Base-by-base conservation (phyloP, 1,140 invertebrate species). In the Papilio aristodemus region DNA sequence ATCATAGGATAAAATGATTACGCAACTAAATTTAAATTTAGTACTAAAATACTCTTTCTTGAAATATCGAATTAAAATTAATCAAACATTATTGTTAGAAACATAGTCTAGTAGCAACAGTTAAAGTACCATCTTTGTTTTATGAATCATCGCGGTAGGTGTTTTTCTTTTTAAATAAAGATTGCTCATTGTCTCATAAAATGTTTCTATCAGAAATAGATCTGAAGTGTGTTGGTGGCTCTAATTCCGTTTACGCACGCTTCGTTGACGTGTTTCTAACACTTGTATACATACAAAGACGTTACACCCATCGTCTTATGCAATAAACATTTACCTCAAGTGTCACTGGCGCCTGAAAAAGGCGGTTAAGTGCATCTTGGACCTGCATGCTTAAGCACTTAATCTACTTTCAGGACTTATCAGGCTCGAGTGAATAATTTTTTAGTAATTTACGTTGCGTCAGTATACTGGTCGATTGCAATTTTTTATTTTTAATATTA, bases 401-500 rank as follows among this genome's bases (percentile, higher is more conserved):
- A 36, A 19, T 60, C 59, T 38, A 60, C 38, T 60, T 60, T 60
- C 59, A 39, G 59, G 59, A 60, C 14, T 60, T 60, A 11, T 60
- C 46, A 54, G 17, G 46, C 19, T 19, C 9, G 7, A 22, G 17
- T 8, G 14, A 46, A 46, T 46, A 46, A n/a, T n/a, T 22, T 46
- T 43, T 10, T 19, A 17, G 17, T 19, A 19, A 46, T n/a, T n/a
- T n/a, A n/a, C n/a, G n/a, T n/a, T n/a, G n/a, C n/a, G n/a, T n/a
- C n/a, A n/a, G n/a, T n/a, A n/a, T n/a, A n/a, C n/a, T n/a, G n/a
- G n/a, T n/a, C n/a, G n/a, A n/a, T n/a, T n/a, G n/a, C n/a, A n/a
- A n/a, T n/a, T n/a, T n/a, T n/a, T n/a, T n/a, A n/a, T n/a, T n/a
- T n/a, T n/a, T n/a, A n/a, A n/a, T n/a, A n/a, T n/a, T n/a, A n/a